A percentile compares a stretch with the other conserved stretches of the same genome.
These are phyloP conservation scores for Danaus plexippus DNA, from an alignment of 1,140 invertebrate species.

Conservation along the genomic window DNA sequence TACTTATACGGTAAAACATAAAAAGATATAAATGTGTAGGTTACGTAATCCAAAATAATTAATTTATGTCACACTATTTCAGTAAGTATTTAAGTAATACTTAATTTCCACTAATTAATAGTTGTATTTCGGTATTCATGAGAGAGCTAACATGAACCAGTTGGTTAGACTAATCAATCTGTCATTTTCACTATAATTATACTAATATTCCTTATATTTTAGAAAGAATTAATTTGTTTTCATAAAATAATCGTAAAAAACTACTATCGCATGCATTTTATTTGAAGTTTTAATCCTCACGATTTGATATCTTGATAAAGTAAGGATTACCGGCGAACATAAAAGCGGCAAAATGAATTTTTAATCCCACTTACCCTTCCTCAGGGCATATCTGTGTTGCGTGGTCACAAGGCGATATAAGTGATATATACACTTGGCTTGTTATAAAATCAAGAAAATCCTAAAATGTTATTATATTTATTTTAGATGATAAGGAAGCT, in stretches of 20 bases:
- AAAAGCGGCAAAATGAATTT: conserved; percentile 67
- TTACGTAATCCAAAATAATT: no score
- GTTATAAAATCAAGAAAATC: conserved; percentile 9
- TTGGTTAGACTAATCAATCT: no score
- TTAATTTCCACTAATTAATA: background rate
- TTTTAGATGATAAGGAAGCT: no score
- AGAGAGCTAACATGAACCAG: no score
- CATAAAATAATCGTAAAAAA: conserved; percentile 5
- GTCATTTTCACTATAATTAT: no score
- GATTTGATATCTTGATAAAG: conserved; percentile 66
- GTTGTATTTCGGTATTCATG: background rate
- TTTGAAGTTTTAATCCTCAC: conserved; percentile 60
- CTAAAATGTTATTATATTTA: background rate
- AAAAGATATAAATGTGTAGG: no score
- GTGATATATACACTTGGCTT: conserved; percentile 4
- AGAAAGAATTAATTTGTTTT: no score
- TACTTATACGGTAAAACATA: no score
- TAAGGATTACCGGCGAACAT: conserved; percentile 66
- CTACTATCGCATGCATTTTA: conserved; percentile 56
- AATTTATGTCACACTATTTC: no score
- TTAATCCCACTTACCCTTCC: conserved; percentile 61
- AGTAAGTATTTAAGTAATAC: no score
- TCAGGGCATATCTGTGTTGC: conserved; percentile 46
- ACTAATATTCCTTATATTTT: no score
- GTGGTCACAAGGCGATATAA: conserved; percentile 27